Percentiles rank a stretch among this genome's conserved stretches.
These are phyloP conservation scores for Drosophila parthenogenetica DNA, from an alignment of 2,888 invertebrate genomes.

Conservation along the genomic window DNA sequence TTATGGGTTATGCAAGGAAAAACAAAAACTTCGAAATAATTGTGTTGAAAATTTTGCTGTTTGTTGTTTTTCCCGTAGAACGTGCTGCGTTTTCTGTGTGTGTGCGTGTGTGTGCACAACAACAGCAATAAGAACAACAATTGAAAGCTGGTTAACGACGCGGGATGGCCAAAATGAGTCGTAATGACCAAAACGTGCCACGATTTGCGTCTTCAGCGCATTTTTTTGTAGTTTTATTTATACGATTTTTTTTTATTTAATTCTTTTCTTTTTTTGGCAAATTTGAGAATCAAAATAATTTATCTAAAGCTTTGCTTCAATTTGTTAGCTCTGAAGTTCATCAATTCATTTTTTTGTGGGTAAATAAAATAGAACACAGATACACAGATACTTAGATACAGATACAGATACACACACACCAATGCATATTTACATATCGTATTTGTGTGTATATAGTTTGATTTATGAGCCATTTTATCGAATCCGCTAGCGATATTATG, in stretches of 20 bases:
- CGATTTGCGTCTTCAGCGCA: constrained; percentile 46
- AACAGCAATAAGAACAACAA: constrained; percentile 23
- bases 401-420: constrained; percentile 5
- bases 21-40: constrained; percentile 18
- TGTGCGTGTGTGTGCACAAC: constrained; percentile 23
- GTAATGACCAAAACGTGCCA: constrained; percentile 77
- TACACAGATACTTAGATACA: constrained; percentile 19
- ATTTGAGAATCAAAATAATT: constrained; percentile 35
- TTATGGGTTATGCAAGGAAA: constrained; percentile 41
- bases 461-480: constrained; percentile 73
- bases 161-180: constrained; percentile 60
- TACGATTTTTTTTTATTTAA: not conserved
- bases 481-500: constrained; percentile 15
- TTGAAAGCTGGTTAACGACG: constrained; percentile 46
- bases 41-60: constrained; percentile 30
- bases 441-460: constrained; percentile 49
- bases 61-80: constrained; percentile 46
- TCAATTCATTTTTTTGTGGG: constrained; percentile 45
- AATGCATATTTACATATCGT: constrained; percentile 49
- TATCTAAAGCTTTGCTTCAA: constrained; percentile 23
- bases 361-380: constrained; percentile 55
- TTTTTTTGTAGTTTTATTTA: constrained; percentile 13
- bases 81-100: constrained; percentile 44
- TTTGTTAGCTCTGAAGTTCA: constrained; percentile 40
- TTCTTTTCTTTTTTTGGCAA: constrained; percentile 14